phyloP scores from a whole-genome alignment of 2,888 invertebrate genomes.

The Hofmannophila pseudospretella region DNA sequence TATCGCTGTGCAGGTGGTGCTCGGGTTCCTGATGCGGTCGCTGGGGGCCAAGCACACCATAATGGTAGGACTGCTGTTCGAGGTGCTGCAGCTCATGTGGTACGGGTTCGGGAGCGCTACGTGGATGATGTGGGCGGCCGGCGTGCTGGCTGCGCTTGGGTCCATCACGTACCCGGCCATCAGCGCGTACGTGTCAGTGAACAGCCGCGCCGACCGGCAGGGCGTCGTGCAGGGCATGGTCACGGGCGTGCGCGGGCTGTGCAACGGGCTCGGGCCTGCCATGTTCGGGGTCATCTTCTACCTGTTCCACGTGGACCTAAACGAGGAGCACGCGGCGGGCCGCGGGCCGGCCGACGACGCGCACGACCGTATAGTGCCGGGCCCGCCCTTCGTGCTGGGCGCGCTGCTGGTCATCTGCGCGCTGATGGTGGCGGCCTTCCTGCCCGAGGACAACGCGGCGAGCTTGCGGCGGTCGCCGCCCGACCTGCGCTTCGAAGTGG shows the following conservation, averaged over 20 bases:
- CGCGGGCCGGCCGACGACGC: conserved; percentile 61
- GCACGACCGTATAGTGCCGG: conserved; percentile 89
- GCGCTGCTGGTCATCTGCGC: conserved; percentile 97
- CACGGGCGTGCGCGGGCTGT: conserved; percentile 98
- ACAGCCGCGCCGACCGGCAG: conserved; percentile 98
- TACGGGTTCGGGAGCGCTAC: conserved; percentile 97
- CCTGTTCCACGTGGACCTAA: conserved; percentile 98
- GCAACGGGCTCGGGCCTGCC: conserved; percentile 98
- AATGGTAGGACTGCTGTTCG: conserved; percentile 96
- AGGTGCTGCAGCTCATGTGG: conserved; percentile 98
- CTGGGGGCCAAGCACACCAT: conserved; percentile 98
- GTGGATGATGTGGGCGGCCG: conserved; percentile 99
- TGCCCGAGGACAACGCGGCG: conserved; percentile 81
- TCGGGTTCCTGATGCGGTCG: conserved; percentile 88
- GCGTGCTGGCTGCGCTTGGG: conserved; percentile 95
- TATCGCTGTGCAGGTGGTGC: conserved; percentile 94
- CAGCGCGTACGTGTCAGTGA: conserved; percentile 98
- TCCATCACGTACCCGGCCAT: conserved; percentile 99
- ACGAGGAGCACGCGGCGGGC: conserved; percentile 80
- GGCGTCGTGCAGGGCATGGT: conserved; percentile 98
- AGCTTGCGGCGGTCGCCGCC: conserved; percentile 75
- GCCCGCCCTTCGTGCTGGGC: conserved; percentile 99
- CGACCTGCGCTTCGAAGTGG: conserved; percentile 89
- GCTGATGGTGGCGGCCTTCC: conserved; percentile 92
- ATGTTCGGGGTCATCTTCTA: conserved; percentile 99